These are phyloP conservation scores for Trichonephila inaurata DNA, from an alignment of 1,140 invertebrate genomes.

Conservation along the genomic window DNA sequence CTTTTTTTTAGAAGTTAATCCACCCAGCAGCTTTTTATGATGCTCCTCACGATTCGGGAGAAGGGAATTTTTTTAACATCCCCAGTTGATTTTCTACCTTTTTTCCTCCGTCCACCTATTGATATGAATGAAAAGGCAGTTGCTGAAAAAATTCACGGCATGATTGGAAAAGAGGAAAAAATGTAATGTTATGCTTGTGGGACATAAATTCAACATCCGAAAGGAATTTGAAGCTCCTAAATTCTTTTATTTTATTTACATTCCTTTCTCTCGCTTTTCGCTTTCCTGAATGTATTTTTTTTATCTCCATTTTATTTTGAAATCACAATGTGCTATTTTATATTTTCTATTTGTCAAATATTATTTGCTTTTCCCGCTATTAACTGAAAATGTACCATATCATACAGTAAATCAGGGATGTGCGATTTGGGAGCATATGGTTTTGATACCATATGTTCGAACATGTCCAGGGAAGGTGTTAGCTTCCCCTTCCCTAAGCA, in stretches of 20 bases:
- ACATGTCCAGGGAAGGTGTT: too few relatives aligned
- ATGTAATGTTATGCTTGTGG: not conserved
- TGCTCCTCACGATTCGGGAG: not conserved
- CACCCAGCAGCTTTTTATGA: not conserved
- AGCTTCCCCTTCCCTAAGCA: too few relatives aligned
- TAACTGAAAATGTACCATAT: too few relatives aligned
- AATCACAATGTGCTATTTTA: too few relatives aligned
- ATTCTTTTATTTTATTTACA: not conserved
- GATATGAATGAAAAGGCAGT: not conserved
- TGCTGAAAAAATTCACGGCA: not conserved
- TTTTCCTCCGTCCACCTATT: not conserved
- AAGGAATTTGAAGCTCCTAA: not conserved
- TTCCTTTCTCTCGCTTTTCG: not conserved
- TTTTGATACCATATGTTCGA: too few relatives aligned
- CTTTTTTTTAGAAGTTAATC: not conserved
- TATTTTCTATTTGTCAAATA: too few relatives aligned
- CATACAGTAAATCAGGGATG: not conserved
- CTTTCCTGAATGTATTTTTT: not conserved
- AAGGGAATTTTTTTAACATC: not conserved
- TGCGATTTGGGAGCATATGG: not conserved
- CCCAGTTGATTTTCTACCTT: not conserved
- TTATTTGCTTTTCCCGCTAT: too few relatives aligned
- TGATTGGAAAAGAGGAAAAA: not conserved
- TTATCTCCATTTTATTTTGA: not conserved
- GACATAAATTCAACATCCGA: not conserved